Base-by-base conservation (phyloP, 2,113 vertebrate genomes). In the Xenus cinereus region DNA sequence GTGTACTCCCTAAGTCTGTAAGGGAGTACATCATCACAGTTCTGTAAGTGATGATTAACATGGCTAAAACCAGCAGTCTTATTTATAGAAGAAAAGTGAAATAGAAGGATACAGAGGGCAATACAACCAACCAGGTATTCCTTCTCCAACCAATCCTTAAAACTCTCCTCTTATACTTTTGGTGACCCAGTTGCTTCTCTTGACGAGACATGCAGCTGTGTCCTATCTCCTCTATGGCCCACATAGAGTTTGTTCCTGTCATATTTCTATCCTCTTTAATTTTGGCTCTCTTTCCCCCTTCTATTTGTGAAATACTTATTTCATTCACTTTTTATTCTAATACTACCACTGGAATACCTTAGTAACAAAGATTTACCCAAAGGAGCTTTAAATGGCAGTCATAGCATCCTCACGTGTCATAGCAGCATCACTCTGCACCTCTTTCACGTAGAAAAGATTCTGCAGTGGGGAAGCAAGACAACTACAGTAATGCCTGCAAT, bases 211-310 rank as follows among this genome's bases (percentile, higher is more conserved):
- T 7, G 3, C 15, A 50, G 6, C 30, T 83, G 10, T n/a, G 15
- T 45, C 22, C 16, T 3, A 3, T 27, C 41, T 87, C 60, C 37
- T 66, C 37, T 66, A 33, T 0, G 0, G 17, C 7, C 21, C 14
- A 16, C 1, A 0, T 4, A 64, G 19, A 35, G 4, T 16, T 53
- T 84, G 10, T 0, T 41, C 23, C 48, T 56, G 21, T 67, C 33
- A 37, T 64, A 27, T 60, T 64, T 75, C 35, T 67, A 28, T 48
- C 10, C 4, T 81, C 26, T 72, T 88, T 46, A 16, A 0, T 73
- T 78, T 64, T 33, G 4, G 1, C 82, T 64, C 37, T 59, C 16
- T 57, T 85, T 89, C 84, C 48, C 24, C 19, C 39, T 37, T 71
- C 39, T 84, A 43, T 69, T 53, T 90, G 22, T 33, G 30, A 75